Percentiles rank a stretch among this genome's conserved stretches.
These are phyloP conservation scores for Stegophylla sp. DNA, from an alignment of 2,888 invertebrate species.

Conservation along the genomic window DNA sequence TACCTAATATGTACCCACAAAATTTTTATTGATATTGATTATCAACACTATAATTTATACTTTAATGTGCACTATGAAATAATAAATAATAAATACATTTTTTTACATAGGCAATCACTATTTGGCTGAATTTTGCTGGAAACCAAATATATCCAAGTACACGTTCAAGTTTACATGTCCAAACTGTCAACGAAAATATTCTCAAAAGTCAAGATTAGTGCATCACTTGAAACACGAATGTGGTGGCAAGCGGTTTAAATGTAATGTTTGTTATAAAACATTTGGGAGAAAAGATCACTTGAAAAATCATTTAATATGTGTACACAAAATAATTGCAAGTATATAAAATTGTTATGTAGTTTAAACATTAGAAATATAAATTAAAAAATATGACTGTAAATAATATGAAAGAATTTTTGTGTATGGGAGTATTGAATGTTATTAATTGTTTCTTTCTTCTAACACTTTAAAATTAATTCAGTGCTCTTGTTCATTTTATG, in stretches of 20 bases:
- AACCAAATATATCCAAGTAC: not conserved
- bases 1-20: too few species aligned
- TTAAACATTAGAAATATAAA: too few species aligned
- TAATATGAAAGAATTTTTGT: too few species aligned
- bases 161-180: constrained; percentile 60
- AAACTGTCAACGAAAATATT: constrained; percentile 63
- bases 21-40: not conserved
- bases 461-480: too few species aligned
- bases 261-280: constrained; percentile 64
- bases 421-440: too few species aligned
- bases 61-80: too few species aligned
- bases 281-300: constrained; percentile 61
- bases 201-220: constrained; percentile 60
- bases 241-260: constrained; percentile 65
- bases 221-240: constrained; percentile 65
- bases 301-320: constrained; percentile 60
- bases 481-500: too few species aligned
- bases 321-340: constrained; percentile 54
- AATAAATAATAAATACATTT: too few species aligned
- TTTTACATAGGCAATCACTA: not conserved
- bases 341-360: too few species aligned
- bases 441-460: too few species aligned
- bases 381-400: too few species aligned
- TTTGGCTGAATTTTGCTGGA: constrained; percentile 3
- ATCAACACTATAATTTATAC: not conserved